These are phyloP conservation scores for Chymomyza amoena DNA, from an alignment of 2,888 invertebrate genomes.

Conservation along the genomic window DNA sequence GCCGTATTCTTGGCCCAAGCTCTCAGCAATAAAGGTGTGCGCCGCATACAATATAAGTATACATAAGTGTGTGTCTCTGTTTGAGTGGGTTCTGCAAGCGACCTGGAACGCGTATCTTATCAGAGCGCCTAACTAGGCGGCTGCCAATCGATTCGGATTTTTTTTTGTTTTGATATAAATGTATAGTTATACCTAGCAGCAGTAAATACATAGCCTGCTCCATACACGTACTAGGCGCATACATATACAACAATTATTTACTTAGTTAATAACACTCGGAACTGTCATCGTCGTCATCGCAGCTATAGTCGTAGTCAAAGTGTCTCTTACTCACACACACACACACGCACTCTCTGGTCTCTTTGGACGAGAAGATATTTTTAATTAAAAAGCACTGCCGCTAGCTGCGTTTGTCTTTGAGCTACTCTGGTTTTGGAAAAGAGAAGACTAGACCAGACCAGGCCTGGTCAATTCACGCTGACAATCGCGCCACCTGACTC, in stretches of 20 bases:
- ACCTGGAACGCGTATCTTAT: slow-evolving; percentile 52
- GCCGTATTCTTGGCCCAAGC: slow-evolving; percentile 20
- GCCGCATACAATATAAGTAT: neutral
- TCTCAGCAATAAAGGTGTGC: too few relatives aligned
- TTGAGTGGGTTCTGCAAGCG: slow-evolving; percentile 2
- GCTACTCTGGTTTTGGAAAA: neutral
- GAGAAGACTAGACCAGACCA: neutral
- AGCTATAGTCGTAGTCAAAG: too few relatives aligned
- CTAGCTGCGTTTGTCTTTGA: neutral
- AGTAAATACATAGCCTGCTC: slow-evolving; percentile 1
- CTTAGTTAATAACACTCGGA: neutral
- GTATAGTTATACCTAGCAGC: neutral
- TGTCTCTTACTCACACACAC: neutral
- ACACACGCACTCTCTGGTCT: neutral
- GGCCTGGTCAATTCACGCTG: neutral
- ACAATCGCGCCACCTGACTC: neutral
- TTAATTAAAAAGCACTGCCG: neutral
- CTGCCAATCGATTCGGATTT: slow-evolving; percentile 62
- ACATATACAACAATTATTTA: neutral
- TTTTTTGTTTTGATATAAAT: slow-evolving; percentile 27
- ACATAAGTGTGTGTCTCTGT: neutral
- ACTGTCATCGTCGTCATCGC: neutral
- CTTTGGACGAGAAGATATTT: neutral
- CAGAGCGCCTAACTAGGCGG: slow-evolving; percentile 58
- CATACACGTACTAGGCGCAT: neutral